phyloP scores from a whole-genome alignment of 2,888 invertebrate genomes.

The Microctonus brassicae region DNA sequence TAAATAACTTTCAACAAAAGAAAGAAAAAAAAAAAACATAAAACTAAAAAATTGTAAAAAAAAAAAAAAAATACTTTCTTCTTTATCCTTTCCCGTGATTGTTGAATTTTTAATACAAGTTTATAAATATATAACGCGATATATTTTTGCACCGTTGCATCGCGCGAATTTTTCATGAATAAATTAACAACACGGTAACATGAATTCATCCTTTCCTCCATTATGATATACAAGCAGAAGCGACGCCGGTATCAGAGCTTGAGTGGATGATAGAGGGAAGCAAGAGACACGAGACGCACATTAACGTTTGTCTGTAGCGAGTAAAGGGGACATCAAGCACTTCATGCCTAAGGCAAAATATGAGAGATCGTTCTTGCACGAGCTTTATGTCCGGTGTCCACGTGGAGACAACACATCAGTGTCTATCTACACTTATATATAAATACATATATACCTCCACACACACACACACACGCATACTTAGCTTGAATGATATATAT shows the following conservation, averaged over 20 bases:
- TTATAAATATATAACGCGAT: background rate
- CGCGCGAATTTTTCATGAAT: background rate
- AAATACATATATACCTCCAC: background rate
- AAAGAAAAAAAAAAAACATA: background rate
- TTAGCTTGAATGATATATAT: slow-evolving; percentile 9
- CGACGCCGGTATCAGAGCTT: background rate
- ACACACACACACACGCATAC: background rate
- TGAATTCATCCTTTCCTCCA: background rate
- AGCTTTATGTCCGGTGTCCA: background rate
- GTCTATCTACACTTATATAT: background rate
- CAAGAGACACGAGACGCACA: background rate
- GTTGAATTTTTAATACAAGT: background rate
- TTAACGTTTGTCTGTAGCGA: background rate
- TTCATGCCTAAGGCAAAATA: background rate
- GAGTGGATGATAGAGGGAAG: background rate
- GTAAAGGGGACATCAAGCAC: background rate
- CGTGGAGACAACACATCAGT: background rate
- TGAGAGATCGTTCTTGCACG: background rate
- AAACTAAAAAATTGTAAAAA: background rate
- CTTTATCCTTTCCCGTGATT: background rate
- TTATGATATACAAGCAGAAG: background rate
- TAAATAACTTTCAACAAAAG: background rate
- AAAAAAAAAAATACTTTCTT: background rate
- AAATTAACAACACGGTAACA: background rate
- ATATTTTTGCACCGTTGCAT: background rate